Evolutionary conservation across 2,888 invertebrate genomes (phyloP).

Genomic region (Shargacucullia verbasci): DNA sequence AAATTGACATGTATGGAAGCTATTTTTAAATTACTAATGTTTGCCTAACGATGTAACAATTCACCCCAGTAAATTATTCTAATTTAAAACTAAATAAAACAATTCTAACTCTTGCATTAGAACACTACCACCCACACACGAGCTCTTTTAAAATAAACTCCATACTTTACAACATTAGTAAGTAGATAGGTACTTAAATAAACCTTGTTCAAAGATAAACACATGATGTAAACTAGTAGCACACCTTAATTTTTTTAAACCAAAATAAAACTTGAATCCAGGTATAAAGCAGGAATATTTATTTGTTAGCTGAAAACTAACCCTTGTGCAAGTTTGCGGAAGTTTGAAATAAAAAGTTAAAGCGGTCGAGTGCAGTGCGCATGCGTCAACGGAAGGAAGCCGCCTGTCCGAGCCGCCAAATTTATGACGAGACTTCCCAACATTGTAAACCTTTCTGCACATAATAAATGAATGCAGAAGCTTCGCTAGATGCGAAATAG

Average conservation of each 20-base stretch:
- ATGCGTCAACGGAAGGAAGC: conserved; percentile 74
- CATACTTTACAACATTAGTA: too few relatives aligned
- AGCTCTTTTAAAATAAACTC: too few relatives aligned
- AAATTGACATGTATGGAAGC: too few relatives aligned
- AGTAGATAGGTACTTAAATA: too few relatives aligned
- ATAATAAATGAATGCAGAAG: conserved; percentile 30
- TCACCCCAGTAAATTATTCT: too few relatives aligned
- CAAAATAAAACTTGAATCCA: conserved; percentile 11
- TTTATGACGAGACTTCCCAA: conserved; percentile 75
- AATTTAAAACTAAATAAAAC: too few relatives aligned
- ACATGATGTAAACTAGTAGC: not conserved
- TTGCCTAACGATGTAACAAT: too few relatives aligned
- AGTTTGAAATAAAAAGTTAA: conserved; percentile 59
- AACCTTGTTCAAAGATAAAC: not conserved
- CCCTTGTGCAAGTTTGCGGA: conserved; percentile 41
- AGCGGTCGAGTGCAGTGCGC: conserved; percentile 54
- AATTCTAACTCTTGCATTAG: too few relatives aligned
- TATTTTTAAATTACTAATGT: too few relatives aligned
- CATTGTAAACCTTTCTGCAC: conserved; percentile 55
- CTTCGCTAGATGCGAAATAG: too few relatives aligned
- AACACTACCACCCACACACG: too few relatives aligned
- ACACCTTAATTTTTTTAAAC: conserved; percentile 17
- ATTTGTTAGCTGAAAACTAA: conserved; percentile 38
- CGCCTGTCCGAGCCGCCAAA: conserved; percentile 69
- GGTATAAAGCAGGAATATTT: conserved; percentile 37